A percentile compares a stretch with the other conserved stretches of the same genome.
Evolutionary conservation across 2,888 invertebrate species (phyloP).

Genomic region (Aelia acuminata): DNA sequence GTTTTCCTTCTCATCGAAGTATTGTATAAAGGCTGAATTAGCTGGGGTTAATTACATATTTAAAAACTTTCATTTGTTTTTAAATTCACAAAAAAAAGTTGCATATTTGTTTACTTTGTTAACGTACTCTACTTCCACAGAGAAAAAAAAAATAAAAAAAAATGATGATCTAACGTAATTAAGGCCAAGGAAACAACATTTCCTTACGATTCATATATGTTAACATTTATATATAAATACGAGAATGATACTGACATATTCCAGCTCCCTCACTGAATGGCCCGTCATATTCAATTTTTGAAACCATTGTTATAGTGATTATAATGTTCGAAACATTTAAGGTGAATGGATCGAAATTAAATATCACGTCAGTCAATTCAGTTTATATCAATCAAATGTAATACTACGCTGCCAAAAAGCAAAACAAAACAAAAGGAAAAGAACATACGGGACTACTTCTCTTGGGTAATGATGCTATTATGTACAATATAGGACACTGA

Average conservation of each 20-base stretch:
- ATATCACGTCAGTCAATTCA: constrained; percentile 11
- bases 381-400: constrained; percentile 11
- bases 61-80: too few species aligned
- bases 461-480: constrained; percentile 24
- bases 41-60: too few species aligned
- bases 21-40: too few species aligned
- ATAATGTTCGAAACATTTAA: neutral
- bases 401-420: neutral
- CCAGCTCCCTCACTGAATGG: neutral
- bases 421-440: neutral
- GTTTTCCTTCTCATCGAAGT: too few species aligned
- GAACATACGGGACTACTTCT: neutral
- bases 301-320: constrained; percentile 5
- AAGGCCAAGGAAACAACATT: neutral
- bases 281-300: constrained; percentile 1
- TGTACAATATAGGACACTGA: neutral
- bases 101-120: too few species aligned
- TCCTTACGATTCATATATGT: neutral
- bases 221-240: neutral
- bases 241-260: neutral
- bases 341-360: neutral
- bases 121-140: too few species aligned
- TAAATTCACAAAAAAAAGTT: too few species aligned
- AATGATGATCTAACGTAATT: neutral
- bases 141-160: too few species aligned